Evolutionary conservation across 2,888 invertebrate genomes (phyloP), one percentile per base, ranked within the genome.

Genomic region (Bugulina stolonifera): DNA sequence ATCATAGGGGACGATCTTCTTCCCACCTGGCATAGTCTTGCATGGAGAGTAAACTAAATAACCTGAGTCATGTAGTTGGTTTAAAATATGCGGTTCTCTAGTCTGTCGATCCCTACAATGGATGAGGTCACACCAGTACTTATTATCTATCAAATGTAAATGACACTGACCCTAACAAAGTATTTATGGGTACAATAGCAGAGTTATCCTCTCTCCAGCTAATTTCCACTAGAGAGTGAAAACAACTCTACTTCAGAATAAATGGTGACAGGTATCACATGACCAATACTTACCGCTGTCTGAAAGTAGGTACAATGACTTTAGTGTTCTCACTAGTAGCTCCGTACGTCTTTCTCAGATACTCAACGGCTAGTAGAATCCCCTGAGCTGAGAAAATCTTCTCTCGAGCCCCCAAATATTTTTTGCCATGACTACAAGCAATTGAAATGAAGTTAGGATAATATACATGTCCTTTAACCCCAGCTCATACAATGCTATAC

Each of bases 21-120:
- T 64, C 5, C 64, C 64, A 14, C 64, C 64, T 14, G 64, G 64
- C 64, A 64, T 64, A 3, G 64, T 64, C 32, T 64, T 64, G 27
- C 64, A 64, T 5, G 64, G 64, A 64, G 64, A 64, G 34, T 29
- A 64, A 2, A 64, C 64, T 32, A 64, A 32, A 34, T 64, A 64
- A 27, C 27, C 25, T 14, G 64, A 25, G 3, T 2, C 34, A 27
- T 25, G 25, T 32, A 64, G 22, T 32, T 32, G 64, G 32, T 64
- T 32, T 32, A 64, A 34, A 2, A 64, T 2, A 32, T 64, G 64
- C 2, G 64, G 5, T 2, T 64, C 64, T 64, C 34, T 64, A 14
- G 64, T 64, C 2, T 14, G 3, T 10, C 64, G 29, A 34, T 64
- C 64, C 2, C 64, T 64, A 64, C 14, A 57, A 57, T n/a, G n/a